Conservation (phyloP, 2,113 vertebrate genomes). For the Phalacrocorax brasilianus region DNA sequence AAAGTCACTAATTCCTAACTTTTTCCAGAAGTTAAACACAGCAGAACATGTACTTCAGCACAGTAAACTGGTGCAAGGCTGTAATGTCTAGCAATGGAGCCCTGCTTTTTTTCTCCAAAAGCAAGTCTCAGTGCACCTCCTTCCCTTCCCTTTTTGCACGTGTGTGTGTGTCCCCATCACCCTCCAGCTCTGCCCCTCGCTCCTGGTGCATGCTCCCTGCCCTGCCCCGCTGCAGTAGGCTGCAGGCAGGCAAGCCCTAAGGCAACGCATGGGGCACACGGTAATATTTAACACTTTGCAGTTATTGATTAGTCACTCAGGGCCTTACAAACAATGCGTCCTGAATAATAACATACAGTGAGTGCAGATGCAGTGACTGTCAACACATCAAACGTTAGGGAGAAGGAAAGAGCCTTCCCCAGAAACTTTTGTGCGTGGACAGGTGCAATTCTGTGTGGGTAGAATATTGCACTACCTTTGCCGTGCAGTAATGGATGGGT, state of each 20-base stretch:
- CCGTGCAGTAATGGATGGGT: background rate
- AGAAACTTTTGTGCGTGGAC: background rate
- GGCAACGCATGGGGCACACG: background rate
- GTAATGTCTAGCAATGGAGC: background rate
- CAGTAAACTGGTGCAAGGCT: background rate
- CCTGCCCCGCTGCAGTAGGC: background rate
- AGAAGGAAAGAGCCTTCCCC: background rate
- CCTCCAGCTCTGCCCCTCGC: background rate
- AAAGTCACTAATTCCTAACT: background rate
- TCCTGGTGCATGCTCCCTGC: too few relatives aligned
- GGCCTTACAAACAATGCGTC: background rate
- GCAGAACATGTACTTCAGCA: background rate
- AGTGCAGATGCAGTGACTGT: background rate
- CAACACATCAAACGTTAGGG: background rate
- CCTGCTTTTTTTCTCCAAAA: background rate
- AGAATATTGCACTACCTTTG: background rate
- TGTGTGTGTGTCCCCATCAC: background rate
- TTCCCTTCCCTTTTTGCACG: fast-evolving
- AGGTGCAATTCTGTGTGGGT: background rate
- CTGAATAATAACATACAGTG: background rate
- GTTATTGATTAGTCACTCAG: background rate
- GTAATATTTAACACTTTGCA: background rate
- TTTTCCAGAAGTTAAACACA: background rate
- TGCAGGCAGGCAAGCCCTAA: background rate
- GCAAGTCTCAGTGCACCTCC: background rate